Percentiles rank a stretch among this genome's conserved stretches.
Conservation (phyloP, 1,140 invertebrate species). For the Cecropterus lyciades region DNA sequence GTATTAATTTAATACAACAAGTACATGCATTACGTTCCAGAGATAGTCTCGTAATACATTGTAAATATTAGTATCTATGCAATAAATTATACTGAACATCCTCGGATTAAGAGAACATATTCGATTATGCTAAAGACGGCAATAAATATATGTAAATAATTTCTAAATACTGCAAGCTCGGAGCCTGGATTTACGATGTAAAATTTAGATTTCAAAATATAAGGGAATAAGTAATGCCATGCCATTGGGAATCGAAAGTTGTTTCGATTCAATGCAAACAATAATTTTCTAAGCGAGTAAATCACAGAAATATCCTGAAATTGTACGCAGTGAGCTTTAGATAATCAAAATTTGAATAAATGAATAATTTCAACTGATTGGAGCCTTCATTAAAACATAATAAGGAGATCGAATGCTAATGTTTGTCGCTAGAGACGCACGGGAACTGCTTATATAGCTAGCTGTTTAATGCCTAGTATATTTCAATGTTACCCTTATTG, state of each 20-base stretch:
- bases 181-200: constrained; percentile 34
- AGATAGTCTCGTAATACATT: constrained; percentile 1
- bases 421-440: not conserved
- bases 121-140: constrained; percentile 32
- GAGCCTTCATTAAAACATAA: constrained; percentile 13
- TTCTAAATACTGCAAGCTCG: constrained; percentile 29
- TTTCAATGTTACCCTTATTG: too few species aligned
- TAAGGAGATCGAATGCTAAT: not conserved
- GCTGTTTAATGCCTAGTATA: too few species aligned
- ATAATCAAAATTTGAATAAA: constrained; percentile 31
- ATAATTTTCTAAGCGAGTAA: constrained; percentile 30
- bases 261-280: constrained; percentile 37
- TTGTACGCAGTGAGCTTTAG: constrained; percentile 18
- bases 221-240: constrained; percentile 34
- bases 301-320: constrained; percentile 30
- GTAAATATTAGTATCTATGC: constrained; percentile 28
- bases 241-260: constrained; percentile 24
- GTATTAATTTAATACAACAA: not conserved
- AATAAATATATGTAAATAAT: constrained; percentile 38
- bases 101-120: constrained; percentile 33
- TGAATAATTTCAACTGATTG: constrained; percentile 18
- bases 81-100: constrained; percentile 33
- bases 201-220: constrained; percentile 35
- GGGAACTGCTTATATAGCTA: too few species aligned
- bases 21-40: constrained; percentile 6